Percentiles rank a stretch among this genome's conserved stretches.
Evolutionary conservation across 2,113 vertebrate genomes (phyloP).

Genomic region (Lophotis ruficrista): DNA sequence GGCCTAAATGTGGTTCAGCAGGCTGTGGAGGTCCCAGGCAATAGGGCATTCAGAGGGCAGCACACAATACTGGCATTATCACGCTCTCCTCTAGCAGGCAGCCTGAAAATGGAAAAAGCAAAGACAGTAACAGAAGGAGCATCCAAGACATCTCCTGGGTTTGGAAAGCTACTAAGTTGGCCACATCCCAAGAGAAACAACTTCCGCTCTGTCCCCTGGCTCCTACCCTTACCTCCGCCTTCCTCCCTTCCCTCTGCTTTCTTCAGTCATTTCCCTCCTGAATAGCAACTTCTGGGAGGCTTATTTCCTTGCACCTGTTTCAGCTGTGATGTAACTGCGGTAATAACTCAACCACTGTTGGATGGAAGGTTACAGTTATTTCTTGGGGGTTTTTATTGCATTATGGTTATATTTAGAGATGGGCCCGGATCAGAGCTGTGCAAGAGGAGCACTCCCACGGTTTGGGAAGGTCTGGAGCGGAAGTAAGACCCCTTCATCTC

Average conservation of each 20-base stretch:
- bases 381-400: not conserved
- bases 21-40: not conserved
- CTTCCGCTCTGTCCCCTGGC: not conserved
- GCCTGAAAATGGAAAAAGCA: not conserved
- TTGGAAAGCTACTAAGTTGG: slow-evolving; percentile 53
- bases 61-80: not conserved
- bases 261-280: slow-evolving; percentile 42
- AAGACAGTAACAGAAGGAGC: slow-evolving; percentile 2
- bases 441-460: not conserved
- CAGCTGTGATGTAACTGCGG: slow-evolving; percentile 55
- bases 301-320: slow-evolving; percentile 73
- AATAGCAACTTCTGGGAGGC: slow-evolving; percentile 50
- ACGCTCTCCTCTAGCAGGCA: not conserved
- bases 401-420: not conserved
- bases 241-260: slow-evolving; percentile 35
- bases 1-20: not conserved
- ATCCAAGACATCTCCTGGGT: slow-evolving; percentile 12
- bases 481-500: not conserved
- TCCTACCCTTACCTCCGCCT: slow-evolving; percentile 17
- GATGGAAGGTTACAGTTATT: slow-evolving; percentile 14
- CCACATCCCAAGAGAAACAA: slow-evolving; percentile 60
- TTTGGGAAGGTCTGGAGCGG: not conserved
- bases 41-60: not conserved
- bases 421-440: not conserved
- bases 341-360: slow-evolving; percentile 56